phyloP scores from a whole-genome alignment of 2,113 vertebrate species.

The Tonatia bakeri region DNA sequence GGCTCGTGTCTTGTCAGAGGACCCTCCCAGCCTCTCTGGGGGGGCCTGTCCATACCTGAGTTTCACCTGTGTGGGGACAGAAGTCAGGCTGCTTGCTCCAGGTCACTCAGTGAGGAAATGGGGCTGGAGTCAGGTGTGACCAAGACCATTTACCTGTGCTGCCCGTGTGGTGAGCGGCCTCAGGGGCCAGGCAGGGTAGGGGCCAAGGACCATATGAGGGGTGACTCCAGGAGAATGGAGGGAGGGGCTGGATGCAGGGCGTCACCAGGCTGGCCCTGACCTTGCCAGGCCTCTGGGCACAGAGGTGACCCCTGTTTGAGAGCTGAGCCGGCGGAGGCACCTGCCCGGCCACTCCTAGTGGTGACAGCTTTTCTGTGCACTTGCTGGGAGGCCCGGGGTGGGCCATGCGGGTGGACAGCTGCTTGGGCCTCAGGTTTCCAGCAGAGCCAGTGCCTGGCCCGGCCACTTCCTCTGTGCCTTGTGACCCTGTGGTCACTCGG shows the following conservation, averaged over 20 bases:
- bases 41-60: background rate
- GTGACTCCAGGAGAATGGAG: fast-evolving
- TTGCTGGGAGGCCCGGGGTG: background rate
- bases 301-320: background rate
- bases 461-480: conserved; percentile 43
- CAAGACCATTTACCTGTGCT: fast-evolving
- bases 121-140: background rate
- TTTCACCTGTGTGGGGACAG: too few relatives aligned
- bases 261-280: background rate
- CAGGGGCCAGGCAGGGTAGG: fast-evolving
- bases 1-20: background rate
- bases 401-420: background rate
- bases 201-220: fast-evolving
- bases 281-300: background rate
- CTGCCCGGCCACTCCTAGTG: fast-evolving
- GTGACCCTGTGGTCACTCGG: conserved; percentile 39
- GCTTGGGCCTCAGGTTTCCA: background rate
- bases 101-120: background rate
- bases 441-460: background rate
- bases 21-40: background rate
- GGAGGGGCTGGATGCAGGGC: too few relatives aligned
- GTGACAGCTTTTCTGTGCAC: background rate
- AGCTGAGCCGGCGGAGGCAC: background rate
- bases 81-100: background rate
- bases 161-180: background rate